phyloP scores from a whole-genome alignment of 2,888 invertebrate genomes.

The Bedellia somnulentella region DNA sequence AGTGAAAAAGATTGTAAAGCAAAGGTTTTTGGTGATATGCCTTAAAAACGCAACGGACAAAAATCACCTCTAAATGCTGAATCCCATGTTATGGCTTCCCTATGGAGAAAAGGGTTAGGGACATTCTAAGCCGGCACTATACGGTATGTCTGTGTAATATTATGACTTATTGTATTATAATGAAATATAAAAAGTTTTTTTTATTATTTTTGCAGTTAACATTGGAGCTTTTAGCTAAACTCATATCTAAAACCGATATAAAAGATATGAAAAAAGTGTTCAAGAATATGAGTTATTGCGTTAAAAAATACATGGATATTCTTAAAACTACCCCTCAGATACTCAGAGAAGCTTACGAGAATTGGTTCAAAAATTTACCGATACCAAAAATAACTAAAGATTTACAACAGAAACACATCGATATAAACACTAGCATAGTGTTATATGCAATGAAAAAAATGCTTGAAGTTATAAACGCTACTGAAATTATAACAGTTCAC shows the following conservation, averaged over 20 bases:
- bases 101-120: no score
- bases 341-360: constrained; percentile 10
- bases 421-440: constrained; percentile 9
- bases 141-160: no score
- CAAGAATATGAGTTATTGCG: constrained; percentile 7
- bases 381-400: constrained; percentile 15
- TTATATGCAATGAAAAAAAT: constrained; percentile 15
- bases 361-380: constrained; percentile 13
- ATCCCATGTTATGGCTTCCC: no score
- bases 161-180: no score
- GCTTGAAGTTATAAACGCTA: constrained; percentile 11
- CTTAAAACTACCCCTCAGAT: constrained; percentile 8
- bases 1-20: no score
- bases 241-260: constrained; percentile 15
- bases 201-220: constrained; percentile 21
- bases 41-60: no score
- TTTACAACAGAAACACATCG: constrained; percentile 14
- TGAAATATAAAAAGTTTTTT: not conserved
- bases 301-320: constrained; percentile 10
- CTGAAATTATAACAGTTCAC: constrained; percentile 1
- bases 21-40: no score
- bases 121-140: no score
- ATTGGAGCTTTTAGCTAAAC: constrained; percentile 12
- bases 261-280: constrained; percentile 7
- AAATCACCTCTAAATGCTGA: no score